Conservation (phyloP, 1,140 invertebrate genomes). For the Leptinotarsa lineolata region DNA sequence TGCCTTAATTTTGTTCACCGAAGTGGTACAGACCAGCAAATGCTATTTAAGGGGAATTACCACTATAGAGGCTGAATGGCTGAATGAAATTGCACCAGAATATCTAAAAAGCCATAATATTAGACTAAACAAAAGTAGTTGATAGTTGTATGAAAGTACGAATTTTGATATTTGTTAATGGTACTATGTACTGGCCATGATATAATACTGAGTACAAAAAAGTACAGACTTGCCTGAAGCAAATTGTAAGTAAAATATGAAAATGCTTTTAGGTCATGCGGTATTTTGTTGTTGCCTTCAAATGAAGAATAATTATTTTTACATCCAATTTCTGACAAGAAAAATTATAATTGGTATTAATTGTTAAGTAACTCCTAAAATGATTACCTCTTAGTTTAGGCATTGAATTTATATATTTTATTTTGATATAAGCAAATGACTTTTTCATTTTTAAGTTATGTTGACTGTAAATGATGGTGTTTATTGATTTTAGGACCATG, state of each 20-base stretch:
- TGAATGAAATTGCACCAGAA: constrained; percentile 64
- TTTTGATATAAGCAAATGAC: too few species aligned
- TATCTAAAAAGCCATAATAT: constrained; percentile 50
- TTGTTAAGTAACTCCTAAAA: constrained; percentile 2
- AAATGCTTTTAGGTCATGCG: too few species aligned
- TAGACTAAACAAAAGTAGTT: constrained; percentile 31
- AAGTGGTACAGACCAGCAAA: constrained; percentile 84
- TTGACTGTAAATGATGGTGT: too few species aligned
- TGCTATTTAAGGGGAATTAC: constrained; percentile 80
- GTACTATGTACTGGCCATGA: background rate
- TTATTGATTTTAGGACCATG: too few species aligned
- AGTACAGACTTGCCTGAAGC: background rate
- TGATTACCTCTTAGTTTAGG: too few species aligned
- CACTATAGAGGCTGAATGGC: constrained; percentile 75
- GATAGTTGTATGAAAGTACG: constrained; percentile 14
- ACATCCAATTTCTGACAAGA: background rate
- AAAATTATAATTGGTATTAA: constrained; percentile 1
- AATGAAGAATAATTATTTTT: constrained; percentile 12
- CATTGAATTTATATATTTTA: too few species aligned
- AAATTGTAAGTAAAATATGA: background rate
- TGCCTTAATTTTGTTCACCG: constrained; percentile 83
- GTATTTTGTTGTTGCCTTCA: constrained; percentile 24
- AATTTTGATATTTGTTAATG: background rate
- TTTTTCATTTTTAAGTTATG: too few species aligned
- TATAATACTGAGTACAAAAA: background rate